Evolutionary conservation across 2,888 invertebrate genomes (phyloP), one percentile per base, ranked within the genome.

Genomic region (Hymenopus coronatus): DNA sequence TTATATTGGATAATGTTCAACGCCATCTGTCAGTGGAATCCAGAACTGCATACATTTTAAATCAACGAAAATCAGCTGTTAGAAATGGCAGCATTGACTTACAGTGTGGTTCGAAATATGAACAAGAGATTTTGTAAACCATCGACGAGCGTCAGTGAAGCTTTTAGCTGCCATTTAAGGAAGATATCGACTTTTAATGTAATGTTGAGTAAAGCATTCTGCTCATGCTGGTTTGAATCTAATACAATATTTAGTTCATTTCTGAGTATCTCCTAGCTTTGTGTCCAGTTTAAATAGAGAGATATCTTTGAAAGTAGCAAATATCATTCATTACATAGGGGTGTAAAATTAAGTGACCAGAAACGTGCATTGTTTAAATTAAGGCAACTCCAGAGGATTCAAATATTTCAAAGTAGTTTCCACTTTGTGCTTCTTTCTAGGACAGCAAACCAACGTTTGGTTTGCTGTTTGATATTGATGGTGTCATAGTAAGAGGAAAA

Each of bases 401-500:
- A 25, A 20, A 20, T 8, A 70, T 15, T 54, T 54, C 20, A 54
- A 54, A 54, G 20, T 25, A 70, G 20, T 70, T 70, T 70, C 0
- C 20, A 54, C 54, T 83, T 6, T 27, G 2, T 83, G n/a, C 25
- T 88, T 82, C 82, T 84, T 89, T 90, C 33, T 82, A 90, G 90
- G 83, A 40, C 88, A 84, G 84, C 25, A 85, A 92, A 85, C 93
- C 93, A 83, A 92, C 92, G 81, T 96, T 96, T 92, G 96, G 96
- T n/a, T 93, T 96, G 85, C 93, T 96, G 82, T 95, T 96, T 91
- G 96, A 96, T 91, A 96, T 96, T 90, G 96, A 96, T 92, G 96
- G 96, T 2, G 96, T 96, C 0, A 94, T 96, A 91, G 94, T 95
- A 3, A 93, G 96, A 87, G 96, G 96, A 0, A 94, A 94, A 90